Base-by-base conservation (phyloP, 2,113 vertebrate species). In the Gracilinanus agilis region DNA sequence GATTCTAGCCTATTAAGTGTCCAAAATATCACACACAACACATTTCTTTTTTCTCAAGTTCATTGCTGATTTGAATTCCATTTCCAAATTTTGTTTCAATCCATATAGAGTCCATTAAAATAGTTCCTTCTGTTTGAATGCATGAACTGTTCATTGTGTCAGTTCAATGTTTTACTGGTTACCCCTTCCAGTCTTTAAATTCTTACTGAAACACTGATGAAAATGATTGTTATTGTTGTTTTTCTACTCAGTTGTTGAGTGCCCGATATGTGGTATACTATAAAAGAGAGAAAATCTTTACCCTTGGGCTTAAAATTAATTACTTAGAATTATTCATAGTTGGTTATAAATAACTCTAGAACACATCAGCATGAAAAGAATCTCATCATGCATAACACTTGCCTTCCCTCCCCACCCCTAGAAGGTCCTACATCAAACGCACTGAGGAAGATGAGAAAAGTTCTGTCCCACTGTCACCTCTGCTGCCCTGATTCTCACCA, bases 81-180 rank as follows among this genome's bases (percentile, higher is more conserved):
- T n/a, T 93, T 92, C 27, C 94, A 58, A 93, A 90, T 89, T 23
- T 49, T 94, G 44, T 89, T 89, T 95, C 90, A 95, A 19, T 25
- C 88, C 54, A 5, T 10, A 27, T 61, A 25, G 5, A 12, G 0
- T 11, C 27, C 27, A 94, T 75, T 83, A 83, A n/a, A 40, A 83
- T 83, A 83, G n/a, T 40, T 13, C 67, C 67, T 40, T 83, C 67
- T 83, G 21, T 83, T 83, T 40, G n/a, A 83, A 83, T 83, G 34
- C 67, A 83, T 83, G n/a, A 83, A 21, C 21, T 40, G n/a, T 83
- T 40, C 67, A 83, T 83, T 34, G 16, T 83, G 67, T 40, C 67
- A 83, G 67, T 83, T 83, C 67, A 83, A 2, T 83, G n/a, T 40
- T 29, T n/a, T 67, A 34, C 29, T 67, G 3, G 29, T 67, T 67